Conservation (phyloP, 2,113 vertebrate genomes). For the Thunnus maccoyii region DNA sequence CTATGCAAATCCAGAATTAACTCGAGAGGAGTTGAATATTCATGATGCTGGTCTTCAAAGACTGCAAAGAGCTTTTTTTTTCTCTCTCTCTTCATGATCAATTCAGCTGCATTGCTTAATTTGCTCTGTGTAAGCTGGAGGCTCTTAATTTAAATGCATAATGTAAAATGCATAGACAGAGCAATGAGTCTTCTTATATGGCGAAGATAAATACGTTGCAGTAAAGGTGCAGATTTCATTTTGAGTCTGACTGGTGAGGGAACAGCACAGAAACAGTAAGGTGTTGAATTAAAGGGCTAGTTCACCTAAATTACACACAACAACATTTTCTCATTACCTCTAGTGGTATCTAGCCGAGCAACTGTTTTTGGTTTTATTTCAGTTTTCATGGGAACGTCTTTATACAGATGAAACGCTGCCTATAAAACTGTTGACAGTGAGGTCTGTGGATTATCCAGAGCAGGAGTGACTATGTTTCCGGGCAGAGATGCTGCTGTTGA, state of each 20-base stretch:
- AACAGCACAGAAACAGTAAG: background rate
- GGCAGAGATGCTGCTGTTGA: background rate
- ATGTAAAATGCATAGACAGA: conserved; percentile 52
- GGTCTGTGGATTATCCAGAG: background rate
- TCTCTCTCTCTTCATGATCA: conserved; percentile 13
- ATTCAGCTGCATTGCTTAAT: conserved; percentile 41
- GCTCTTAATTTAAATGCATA: conserved; percentile 52
- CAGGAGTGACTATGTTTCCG: background rate
- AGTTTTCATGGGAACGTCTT: background rate
- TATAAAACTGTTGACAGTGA: background rate
- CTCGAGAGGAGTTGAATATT: conserved; percentile 49
- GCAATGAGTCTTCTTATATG: conserved; percentile 42
- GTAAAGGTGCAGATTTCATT: conserved; percentile 19
- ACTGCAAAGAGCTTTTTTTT: background rate
- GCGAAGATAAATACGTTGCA: conserved; percentile 10
- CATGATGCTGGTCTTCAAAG: conserved; percentile 30
- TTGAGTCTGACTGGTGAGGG: background rate
- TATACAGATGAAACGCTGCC: background rate
- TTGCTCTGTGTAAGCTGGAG: conserved; percentile 3
- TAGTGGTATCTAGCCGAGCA: background rate
- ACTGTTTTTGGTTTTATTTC: background rate
- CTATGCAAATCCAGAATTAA: conserved; percentile 45
- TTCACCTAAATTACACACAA: background rate
- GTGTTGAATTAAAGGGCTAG: background rate
- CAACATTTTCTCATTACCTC: background rate